These are phyloP conservation scores for Habrosyne pyritoides DNA, from an alignment of 2,888 invertebrate genomes.

Conservation along the genomic window DNA sequence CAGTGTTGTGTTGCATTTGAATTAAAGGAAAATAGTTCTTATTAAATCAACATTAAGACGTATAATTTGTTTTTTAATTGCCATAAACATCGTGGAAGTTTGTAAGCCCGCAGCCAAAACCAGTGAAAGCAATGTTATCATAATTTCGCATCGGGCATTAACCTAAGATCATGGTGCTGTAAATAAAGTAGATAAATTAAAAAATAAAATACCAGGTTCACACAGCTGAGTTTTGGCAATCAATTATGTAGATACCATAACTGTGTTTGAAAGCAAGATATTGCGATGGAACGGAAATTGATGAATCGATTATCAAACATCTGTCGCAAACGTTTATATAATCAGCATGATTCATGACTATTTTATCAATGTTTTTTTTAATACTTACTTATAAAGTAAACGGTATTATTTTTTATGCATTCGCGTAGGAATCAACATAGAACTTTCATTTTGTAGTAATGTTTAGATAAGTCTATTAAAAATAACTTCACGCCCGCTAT, in stretches of 20 bases:
- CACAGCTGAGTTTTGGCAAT: background rate
- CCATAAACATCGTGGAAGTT: slow-evolving; percentile 27
- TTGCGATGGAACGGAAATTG: slow-evolving; percentile 20
- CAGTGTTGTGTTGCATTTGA: slow-evolving; percentile 25
- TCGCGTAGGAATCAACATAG: no score
- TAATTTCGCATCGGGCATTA: slow-evolving; percentile 13
- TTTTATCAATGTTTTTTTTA: slow-evolving; percentile 10
- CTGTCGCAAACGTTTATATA: slow-evolving; percentile 15
- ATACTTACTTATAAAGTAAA: slow-evolving; percentile 13
- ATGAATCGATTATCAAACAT: slow-evolving; percentile 14
- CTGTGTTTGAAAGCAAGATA: slow-evolving; percentile 8
- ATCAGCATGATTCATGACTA: background rate
- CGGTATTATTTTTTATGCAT: slow-evolving; percentile 9
- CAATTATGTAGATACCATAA: slow-evolving; percentile 2
- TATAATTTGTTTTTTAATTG: slow-evolving; percentile 9
- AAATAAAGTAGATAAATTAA: slow-evolving; percentile 10
- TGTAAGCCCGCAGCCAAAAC: slow-evolving; percentile 40
- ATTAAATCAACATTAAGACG: slow-evolving; percentile 18
- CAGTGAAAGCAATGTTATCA: slow-evolving; percentile 52
- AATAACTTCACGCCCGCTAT: no score
- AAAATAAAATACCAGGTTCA: slow-evolving; percentile 23
- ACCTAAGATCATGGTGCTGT: slow-evolving; percentile 8
- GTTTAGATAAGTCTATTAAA: no score
- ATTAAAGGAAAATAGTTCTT: slow-evolving; percentile 28
- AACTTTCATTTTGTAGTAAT: no score